Percentiles rank a stretch among this genome's conserved stretches.
Conservation (phyloP, 2,797 vertebrate species). For the Caiman crocodilus region DNA sequence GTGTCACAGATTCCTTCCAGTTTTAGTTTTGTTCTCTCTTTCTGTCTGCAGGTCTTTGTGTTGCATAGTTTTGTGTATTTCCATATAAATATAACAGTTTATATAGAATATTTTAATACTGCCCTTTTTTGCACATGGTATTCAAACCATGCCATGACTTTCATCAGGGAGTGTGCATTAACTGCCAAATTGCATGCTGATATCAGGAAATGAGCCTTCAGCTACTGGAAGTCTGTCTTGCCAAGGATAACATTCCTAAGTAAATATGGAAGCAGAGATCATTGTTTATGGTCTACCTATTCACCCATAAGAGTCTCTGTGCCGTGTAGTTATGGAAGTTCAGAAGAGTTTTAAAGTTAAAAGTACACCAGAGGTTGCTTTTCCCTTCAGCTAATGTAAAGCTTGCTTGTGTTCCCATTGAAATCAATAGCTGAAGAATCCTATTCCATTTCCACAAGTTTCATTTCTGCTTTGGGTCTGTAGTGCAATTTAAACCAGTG, state of each 20-base stretch:
- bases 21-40: background rate
- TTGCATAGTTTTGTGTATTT: background rate
- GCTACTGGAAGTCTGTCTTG: slow-evolving; percentile 73
- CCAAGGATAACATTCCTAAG: slow-evolving; percentile 80
- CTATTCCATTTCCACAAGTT: background rate
- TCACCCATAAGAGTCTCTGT: slow-evolving; percentile 53
- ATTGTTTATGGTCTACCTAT: slow-evolving; percentile 72
- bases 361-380: slow-evolving; percentile 26
- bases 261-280: slow-evolving; percentile 72
- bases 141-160: slow-evolving; percentile 9
- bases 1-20: background rate
- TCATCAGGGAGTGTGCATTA: slow-evolving; percentile 37
- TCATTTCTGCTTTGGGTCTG: background rate
- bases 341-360: slow-evolving; percentile 25
- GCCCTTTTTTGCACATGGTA: background rate
- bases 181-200: slow-evolving; percentile 71
- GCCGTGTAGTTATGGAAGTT: slow-evolving; percentile 19
- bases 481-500: background rate
- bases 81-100: background rate
- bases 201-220: slow-evolving; percentile 77
- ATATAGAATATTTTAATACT: background rate
- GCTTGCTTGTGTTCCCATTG: slow-evolving; percentile 8
- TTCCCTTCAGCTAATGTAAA: slow-evolving; percentile 38
- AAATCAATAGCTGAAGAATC: background rate
- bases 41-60: background rate